Base-by-base conservation (phyloP, 1,140 invertebrate genomes). In the Thereuonema tuberculata region DNA sequence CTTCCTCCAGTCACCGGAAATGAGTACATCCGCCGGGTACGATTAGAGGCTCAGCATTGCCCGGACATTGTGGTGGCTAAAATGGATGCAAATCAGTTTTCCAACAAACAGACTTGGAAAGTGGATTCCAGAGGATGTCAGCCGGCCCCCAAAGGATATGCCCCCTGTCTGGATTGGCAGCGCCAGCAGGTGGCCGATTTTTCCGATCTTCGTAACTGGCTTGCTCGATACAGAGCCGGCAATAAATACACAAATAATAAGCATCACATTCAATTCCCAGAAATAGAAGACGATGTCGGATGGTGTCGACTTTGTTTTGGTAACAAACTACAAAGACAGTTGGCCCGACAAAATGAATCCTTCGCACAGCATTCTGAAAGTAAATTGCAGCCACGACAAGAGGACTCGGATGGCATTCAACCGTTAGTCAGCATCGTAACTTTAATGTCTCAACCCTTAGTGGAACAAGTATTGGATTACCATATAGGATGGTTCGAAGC, bases 1-100 rank as follows among this genome's bases (percentile, higher is more conserved):
- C 58, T 72, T 23, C 77, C 77, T 31, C 77, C 79, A n/a, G 66
- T 71, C 2, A 74, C 76, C 2, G 79, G 78, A 3, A 76, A 77
- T 64, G 78, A 81, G 62, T 81, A 81, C 58, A 71, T 81, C 2
- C 74, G 77, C 68, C 69, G 78, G 64, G 79, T 80, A 17, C 70
- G 78, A 60, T 66, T 78, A 60, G 80, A 81, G 70, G 77, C 78
- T n/a, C 69, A 71, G 62, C 67, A 71, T 52, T 80, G 77, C 62
- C 74, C 78, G 0, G 71, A 76, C 52, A 69, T 80, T 29, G 76
- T 79, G 0, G 78, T 78, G 17, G 76, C 77, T 5, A 68, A 75
- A 29, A 70, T 80, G 37, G 75, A 79, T 62, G 66, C 67, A 23
- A 68, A 62, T 2, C 64, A 65, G 46, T 63, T 75, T 12, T 71